phyloP scores from a whole-genome alignment of 1,140 invertebrate species.

The Drosophila kepulauana region DNA sequence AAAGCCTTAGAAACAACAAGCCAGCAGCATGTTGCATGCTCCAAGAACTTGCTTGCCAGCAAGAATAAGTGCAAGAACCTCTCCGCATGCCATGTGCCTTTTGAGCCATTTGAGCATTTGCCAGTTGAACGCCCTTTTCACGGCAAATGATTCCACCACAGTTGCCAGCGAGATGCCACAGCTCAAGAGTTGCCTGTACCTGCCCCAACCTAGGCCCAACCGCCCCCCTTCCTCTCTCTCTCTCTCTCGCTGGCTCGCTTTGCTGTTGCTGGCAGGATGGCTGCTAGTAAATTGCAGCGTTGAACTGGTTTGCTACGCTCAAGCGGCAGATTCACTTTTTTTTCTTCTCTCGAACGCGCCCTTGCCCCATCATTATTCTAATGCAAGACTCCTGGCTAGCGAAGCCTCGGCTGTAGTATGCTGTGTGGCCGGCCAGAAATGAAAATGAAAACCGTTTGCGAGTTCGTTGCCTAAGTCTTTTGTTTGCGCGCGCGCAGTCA shows the following conservation, averaged over 20 bases:
- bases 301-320: constrained; percentile 62
- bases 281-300: constrained; percentile 27
- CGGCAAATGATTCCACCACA: constrained; percentile 80
- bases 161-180: constrained; percentile 23
- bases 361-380: constrained; percentile 58
- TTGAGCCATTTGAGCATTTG: constrained; percentile 64
- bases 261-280: constrained; percentile 8
- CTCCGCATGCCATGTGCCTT: constrained; percentile 71
- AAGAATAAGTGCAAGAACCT: constrained; percentile 71
- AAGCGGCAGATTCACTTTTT: constrained; percentile 83
- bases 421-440: constrained; percentile 44
- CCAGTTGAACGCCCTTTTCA: constrained; percentile 85
- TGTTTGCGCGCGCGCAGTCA: constrained; percentile 68
- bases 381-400: constrained; percentile 47
- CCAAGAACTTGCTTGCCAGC: constrained; percentile 50
- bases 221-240: constrained; percentile 2
- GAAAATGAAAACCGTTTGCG: constrained; percentile 78
- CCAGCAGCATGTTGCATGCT: constrained; percentile 10
- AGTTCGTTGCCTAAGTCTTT: constrained; percentile 84
- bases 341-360: constrained; percentile 32
- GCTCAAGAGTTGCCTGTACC: constrained; percentile 25
- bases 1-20: constrained; percentile 46
- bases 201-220: constrained; percentile 46
- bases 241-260: not conserved
- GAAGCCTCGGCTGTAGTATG: not conserved